A percentile compares a stretch with the other conserved stretches of the same genome.
Evolutionary conservation across 2,888 invertebrate genomes (phyloP).

Genomic region (Drosophila histrio): DNA sequence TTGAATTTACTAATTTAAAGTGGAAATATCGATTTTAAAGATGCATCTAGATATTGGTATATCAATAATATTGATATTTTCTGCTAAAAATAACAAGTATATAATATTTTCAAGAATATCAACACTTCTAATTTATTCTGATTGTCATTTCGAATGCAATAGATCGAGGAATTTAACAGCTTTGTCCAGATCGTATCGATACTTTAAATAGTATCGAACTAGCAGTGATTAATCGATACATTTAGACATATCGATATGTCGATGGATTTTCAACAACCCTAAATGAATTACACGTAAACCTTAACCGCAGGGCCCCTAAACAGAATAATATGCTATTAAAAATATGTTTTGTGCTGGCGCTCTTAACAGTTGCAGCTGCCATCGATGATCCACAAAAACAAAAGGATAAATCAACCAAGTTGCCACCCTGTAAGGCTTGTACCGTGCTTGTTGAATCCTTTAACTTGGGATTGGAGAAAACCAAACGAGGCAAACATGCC

Average conservation of each 20-base stretch:
- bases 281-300: constrained; percentile 50
- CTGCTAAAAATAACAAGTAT: too few species aligned
- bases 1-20: too few species aligned
- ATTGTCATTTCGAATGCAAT: too few species aligned
- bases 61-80: too few species aligned
- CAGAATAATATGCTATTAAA: constrained; percentile 38
- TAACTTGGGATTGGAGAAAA: constrained; percentile 90
- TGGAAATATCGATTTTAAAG: too few species aligned
- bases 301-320: not conserved
- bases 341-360: constrained; percentile 37
- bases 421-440: constrained; percentile 93
- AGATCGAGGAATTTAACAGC: too few species aligned
- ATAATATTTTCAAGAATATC: too few species aligned
- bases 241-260: not conserved
- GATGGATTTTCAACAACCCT: constrained; percentile 24
- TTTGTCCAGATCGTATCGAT: too few species aligned
- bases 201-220: too few species aligned
- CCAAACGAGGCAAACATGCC: constrained; percentile 94
- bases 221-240: too few species aligned
- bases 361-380: constrained; percentile 36
- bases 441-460: constrained; percentile 90
- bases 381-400: constrained; percentile 60
- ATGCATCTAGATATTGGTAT: too few species aligned
- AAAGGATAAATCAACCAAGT: constrained; percentile 83
- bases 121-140: too few species aligned